These are phyloP conservation scores for Monodelphis domestica DNA, from an alignment of 2,797 vertebrate species.

Conservation along the genomic window DNA sequence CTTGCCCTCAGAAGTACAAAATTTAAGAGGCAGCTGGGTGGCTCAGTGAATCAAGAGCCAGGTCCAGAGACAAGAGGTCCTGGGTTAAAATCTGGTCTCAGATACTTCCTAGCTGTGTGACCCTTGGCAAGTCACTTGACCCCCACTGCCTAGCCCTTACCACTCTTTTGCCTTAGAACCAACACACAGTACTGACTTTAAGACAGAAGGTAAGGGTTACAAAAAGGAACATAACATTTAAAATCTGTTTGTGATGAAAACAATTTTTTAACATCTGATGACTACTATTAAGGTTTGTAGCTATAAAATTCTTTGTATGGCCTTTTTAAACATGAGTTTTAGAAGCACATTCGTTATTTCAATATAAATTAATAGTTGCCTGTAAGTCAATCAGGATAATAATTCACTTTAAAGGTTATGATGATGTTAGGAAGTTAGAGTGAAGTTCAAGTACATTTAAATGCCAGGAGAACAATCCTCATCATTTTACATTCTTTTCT, in stretches of 20 bases:
- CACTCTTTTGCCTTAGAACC: too few species aligned
- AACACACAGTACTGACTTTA: too few species aligned
- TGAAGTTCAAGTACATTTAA: constrained; percentile 72
- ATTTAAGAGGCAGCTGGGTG: too few species aligned
- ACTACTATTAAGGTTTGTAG: constrained; percentile 42
- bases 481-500: constrained; percentile 72
- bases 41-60: too few species aligned
- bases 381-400: constrained; percentile 55
- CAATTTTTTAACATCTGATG: constrained; percentile 63
- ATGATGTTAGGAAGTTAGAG: constrained; percentile 66
- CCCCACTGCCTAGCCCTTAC: too few species aligned
- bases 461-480: constrained; percentile 54
- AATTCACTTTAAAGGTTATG: constrained; percentile 71
- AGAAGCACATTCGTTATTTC: constrained; percentile 63
- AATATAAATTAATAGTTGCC: constrained; percentile 67
- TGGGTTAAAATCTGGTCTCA: too few species aligned
- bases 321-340: constrained; percentile 55
- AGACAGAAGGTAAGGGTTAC: too few species aligned
- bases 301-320: constrained; percentile 57
- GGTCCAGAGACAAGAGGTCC: too few species aligned
- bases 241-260: constrained; percentile 58
- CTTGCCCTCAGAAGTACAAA: constrained; percentile 14
- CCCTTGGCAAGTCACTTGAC: too few species aligned
- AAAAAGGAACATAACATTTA: constrained; percentile 9
- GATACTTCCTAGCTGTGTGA: too few species aligned